Conservation (phyloP, 2,888 invertebrate species). For the Ochropacha duplaris region DNA sequence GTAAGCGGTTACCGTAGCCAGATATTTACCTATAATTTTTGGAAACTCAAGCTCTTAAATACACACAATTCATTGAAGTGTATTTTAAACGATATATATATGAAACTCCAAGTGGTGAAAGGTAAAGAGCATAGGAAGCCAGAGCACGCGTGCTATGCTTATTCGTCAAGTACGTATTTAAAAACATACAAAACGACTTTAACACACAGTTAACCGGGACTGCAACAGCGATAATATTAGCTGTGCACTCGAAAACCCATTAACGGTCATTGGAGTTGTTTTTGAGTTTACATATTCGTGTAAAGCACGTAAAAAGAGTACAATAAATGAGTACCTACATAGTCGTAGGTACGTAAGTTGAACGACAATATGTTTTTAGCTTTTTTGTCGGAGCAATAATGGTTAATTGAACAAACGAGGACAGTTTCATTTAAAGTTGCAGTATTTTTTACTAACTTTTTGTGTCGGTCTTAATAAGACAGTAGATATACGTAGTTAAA, state of each 20-base stretch:
- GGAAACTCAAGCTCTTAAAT: too few relatives aligned
- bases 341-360: neutral
- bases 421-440: neutral
- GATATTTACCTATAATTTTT: too few relatives aligned
- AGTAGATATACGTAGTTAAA: neutral
- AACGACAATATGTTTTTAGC: neutral
- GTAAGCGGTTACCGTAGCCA: too few relatives aligned
- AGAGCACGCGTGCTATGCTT: neutral
- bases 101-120: neutral
- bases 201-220: constrained; percentile 12
- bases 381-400: neutral
- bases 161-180: constrained; percentile 2
- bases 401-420: neutral
- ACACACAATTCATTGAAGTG: neutral
- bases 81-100: neutral
- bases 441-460: neutral
- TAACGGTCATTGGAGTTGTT: constrained; percentile 31
- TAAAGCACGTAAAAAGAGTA: neutral
- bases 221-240: constrained; percentile 35
- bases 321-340: neutral
- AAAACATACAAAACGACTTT: neutral
- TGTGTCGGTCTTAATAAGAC: neutral
- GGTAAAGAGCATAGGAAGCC: neutral
- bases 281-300: constrained; percentile 25
- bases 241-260: constrained; percentile 42